These are phyloP conservation scores for Rhadina sibilatrix DNA, from an alignment of 2,113 vertebrate genomes.

Conservation along the genomic window DNA sequence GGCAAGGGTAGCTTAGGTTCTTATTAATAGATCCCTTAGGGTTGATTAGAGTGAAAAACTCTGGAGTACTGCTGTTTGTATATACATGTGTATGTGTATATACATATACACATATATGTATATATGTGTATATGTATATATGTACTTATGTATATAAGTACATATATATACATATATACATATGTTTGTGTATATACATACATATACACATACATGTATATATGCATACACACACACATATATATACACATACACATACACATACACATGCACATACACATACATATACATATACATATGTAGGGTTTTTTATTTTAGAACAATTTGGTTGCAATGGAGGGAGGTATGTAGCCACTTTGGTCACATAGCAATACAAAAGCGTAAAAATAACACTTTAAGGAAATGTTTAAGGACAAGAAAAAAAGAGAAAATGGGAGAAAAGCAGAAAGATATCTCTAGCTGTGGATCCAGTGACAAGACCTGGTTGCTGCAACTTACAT, in stretches of 20 bases:
- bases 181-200: too few relatives aligned
- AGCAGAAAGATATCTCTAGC: background rate
- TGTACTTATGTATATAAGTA: too few relatives aligned
- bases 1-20: rapidly evolving
- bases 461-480: background rate
- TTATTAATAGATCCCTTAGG: background rate
- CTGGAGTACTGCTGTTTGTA: background rate
- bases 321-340: too few relatives aligned
- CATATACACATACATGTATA: too few relatives aligned
- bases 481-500: background rate
- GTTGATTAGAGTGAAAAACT: background rate
- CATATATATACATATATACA: too few relatives aligned
- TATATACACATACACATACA: too few relatives aligned
- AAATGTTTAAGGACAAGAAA: background rate
- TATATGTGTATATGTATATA: too few relatives aligned
- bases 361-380: background rate
- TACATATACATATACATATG: too few relatives aligned
- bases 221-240: too few relatives aligned
- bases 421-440: background rate
- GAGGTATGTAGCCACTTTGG: background rate
- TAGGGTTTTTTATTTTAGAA: background rate
- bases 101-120: too few relatives aligned
- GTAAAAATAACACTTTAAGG: background rate
- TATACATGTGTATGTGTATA: rapidly evolving
- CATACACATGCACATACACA: too few relatives aligned